These are phyloP conservation scores for Ornithoptera priamus DNA, from an alignment of 2,888 invertebrate species.

Conservation along the genomic window DNA sequence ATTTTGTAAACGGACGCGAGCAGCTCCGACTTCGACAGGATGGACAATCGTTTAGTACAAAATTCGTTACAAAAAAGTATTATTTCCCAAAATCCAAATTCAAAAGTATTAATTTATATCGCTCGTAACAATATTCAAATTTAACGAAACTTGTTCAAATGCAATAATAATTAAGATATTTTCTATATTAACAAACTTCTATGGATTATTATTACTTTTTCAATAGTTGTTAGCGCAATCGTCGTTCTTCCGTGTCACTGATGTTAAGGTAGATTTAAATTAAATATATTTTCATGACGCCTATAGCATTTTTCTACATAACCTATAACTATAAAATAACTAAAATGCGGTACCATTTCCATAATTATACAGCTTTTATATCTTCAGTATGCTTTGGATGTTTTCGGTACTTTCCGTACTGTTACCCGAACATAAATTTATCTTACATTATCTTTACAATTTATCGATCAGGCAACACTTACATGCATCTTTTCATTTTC, in stretches of 20 bases:
- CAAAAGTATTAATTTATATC: slow-evolving; percentile 71
- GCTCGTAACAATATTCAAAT: slow-evolving; percentile 60
- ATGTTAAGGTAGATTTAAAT: slow-evolving; percentile 31
- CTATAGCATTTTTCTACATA: slow-evolving; percentile 15
- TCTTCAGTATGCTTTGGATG: slow-evolving; percentile 9
- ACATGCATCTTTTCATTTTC: slow-evolving; percentile 25
- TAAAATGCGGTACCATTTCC: not conserved
- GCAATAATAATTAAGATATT: slow-evolving; percentile 40
- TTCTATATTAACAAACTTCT: slow-evolving; percentile 6
- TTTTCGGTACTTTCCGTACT: slow-evolving; percentile 8
- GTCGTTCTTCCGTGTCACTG: slow-evolving; percentile 66
- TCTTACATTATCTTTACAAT: slow-evolving; percentile 6
- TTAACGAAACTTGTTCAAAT: slow-evolving; percentile 48
- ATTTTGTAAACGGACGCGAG: slow-evolving; percentile 54
- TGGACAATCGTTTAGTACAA: slow-evolving; percentile 73
- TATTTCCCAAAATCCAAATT: slow-evolving; percentile 75
- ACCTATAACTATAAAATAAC: slow-evolving; percentile 12
- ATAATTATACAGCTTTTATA: not conserved
- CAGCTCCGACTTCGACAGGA: slow-evolving; percentile 57
- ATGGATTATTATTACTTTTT: slow-evolving; percentile 22
- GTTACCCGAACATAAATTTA: slow-evolving; percentile 9
- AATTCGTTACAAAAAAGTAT: slow-evolving; percentile 72
- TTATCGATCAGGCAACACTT: slow-evolving; percentile 16
- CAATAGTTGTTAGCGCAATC: slow-evolving; percentile 56
- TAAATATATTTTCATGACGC: slow-evolving; percentile 13